phyloP scores from a whole-genome alignment of 2,888 invertebrate genomes.

The Strigamia transsilvanica region DNA sequence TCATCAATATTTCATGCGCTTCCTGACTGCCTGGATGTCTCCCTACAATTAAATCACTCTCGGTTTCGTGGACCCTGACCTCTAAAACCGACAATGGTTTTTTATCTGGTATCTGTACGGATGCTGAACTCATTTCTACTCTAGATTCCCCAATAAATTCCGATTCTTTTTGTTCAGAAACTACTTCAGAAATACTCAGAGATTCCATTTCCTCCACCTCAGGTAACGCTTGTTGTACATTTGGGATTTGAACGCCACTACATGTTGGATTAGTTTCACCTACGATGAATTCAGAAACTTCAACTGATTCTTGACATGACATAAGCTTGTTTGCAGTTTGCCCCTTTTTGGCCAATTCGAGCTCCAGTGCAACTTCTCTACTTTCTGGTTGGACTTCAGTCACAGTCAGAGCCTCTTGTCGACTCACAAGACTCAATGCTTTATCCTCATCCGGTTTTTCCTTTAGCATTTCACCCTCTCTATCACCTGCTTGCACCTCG shows the following conservation, averaged over 20 bases:
- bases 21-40: not conserved
- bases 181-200: conserved; percentile 55
- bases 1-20: not conserved
- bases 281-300: conserved; percentile 56
- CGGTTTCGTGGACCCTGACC: not conserved
- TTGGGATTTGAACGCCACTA: conserved; percentile 30
- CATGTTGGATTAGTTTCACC: conserved; percentile 55
- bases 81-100: conserved; percentile 35
- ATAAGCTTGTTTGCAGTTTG: not conserved
- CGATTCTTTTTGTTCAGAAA: conserved; percentile 56
- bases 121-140: conserved; percentile 1
- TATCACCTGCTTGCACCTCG: conserved; percentile 62
- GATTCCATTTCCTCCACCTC: conserved; percentile 55
- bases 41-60: conserved; percentile 14
- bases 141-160: conserved; percentile 10
- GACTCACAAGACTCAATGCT: conserved; percentile 51
- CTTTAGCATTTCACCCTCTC: conserved; percentile 54
- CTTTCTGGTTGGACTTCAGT: conserved; percentile 56
- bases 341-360: not conserved
- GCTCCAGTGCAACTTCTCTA: conserved; percentile 52
- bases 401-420: conserved; percentile 56
- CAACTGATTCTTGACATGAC: conserved; percentile 49
- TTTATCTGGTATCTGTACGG: not conserved
- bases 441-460: conserved; percentile 53
- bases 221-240: conserved; percentile 53